Evolutionary conservation across 2,113 vertebrate species (phyloP).

Genomic region (Mohoua ochrocephala): DNA sequence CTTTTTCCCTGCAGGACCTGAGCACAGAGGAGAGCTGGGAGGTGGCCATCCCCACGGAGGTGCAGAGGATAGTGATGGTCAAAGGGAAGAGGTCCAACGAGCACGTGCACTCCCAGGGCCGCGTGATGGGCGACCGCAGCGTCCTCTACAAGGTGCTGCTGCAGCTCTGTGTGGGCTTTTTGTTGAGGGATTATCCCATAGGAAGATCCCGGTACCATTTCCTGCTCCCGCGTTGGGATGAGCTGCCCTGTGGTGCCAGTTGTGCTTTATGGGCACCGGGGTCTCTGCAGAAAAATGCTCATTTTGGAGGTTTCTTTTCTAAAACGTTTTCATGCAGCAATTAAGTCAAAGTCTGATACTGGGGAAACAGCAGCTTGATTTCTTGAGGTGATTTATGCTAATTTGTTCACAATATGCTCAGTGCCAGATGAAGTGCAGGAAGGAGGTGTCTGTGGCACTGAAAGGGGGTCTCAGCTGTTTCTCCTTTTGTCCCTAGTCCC

Average conservation of each 20-base stretch:
- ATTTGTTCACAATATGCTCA: background rate
- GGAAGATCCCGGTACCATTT: background rate
- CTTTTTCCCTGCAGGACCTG: slow-evolving; percentile 77
- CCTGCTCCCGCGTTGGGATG: background rate
- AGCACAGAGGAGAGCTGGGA: slow-evolving; percentile 91
- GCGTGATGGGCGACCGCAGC: slow-evolving; percentile 97
- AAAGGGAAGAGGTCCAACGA: slow-evolving; percentile 92
- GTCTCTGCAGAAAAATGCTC: background rate
- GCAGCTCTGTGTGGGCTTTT: background rate
- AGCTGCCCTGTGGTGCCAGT: background rate
- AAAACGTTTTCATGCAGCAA: background rate
- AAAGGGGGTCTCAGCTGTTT: background rate
- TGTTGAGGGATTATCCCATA: rapidly evolving
- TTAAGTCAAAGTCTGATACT: background rate
- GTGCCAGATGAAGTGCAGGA: background rate
- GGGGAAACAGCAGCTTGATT: background rate
- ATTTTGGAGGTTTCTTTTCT: background rate
- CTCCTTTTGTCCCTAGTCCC: background rate
- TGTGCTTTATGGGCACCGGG: background rate
- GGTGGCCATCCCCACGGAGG: slow-evolving; percentile 82
- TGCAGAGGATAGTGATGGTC: slow-evolving; percentile 85
- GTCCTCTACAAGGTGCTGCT: slow-evolving; percentile 91
- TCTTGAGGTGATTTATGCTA: background rate
- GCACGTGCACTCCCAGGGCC: slow-evolving; percentile 95
- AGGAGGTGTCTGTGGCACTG: background rate